Evolutionary conservation across 2,113 vertebrate species (phyloP).

Genomic region (Ctenodactylus gundi): DNA sequence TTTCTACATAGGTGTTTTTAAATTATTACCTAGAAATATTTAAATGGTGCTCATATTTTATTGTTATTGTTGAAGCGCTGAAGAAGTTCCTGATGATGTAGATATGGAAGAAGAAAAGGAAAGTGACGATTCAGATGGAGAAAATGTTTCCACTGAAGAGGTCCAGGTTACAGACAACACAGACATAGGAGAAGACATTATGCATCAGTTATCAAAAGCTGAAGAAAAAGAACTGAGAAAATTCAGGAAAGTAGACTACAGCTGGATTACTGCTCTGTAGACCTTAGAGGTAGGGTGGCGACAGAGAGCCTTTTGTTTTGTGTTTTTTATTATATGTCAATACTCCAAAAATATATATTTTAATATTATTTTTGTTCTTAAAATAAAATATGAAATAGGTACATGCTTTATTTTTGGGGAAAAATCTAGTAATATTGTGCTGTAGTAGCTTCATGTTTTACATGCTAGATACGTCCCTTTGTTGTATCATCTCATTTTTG

Average conservation of each 20-base stretch:
- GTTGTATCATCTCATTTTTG: neutral
- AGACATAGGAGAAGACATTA: slow-evolving; percentile 62
- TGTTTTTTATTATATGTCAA: slow-evolving; percentile 12
- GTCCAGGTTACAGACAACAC: slow-evolving; percentile 57
- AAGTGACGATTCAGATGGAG: slow-evolving; percentile 89
- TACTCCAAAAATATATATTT: slow-evolving; percentile 12
- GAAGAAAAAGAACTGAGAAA: slow-evolving; percentile 89
- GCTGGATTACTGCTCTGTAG: slow-evolving; percentile 87
- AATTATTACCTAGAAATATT: slow-evolving; percentile 11
- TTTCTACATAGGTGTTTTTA: neutral
- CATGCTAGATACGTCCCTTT: neutral
- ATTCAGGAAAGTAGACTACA: slow-evolving; percentile 90
- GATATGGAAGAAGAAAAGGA: slow-evolving; percentile 90
- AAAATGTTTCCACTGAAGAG: slow-evolving; percentile 76
- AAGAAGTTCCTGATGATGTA: slow-evolving; percentile 81
- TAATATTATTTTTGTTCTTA: slow-evolving; percentile 48
- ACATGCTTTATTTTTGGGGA: slow-evolving; percentile 23
- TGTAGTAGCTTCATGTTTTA: neutral
- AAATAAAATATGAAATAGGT: slow-evolving; percentile 61
- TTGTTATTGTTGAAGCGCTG: slow-evolving; percentile 63
- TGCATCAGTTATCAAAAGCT: slow-evolving; percentile 84
- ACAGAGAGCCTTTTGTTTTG: neutral
- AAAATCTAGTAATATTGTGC: neutral
- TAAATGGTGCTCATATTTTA: neutral
- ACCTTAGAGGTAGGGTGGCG: neutral